A percentile compares a stretch with the other conserved stretches of the same genome.
These are phyloP conservation scores for Oriolus oriolus DNA, from an alignment of 2,113 vertebrate genomes.

Conservation along the genomic window DNA sequence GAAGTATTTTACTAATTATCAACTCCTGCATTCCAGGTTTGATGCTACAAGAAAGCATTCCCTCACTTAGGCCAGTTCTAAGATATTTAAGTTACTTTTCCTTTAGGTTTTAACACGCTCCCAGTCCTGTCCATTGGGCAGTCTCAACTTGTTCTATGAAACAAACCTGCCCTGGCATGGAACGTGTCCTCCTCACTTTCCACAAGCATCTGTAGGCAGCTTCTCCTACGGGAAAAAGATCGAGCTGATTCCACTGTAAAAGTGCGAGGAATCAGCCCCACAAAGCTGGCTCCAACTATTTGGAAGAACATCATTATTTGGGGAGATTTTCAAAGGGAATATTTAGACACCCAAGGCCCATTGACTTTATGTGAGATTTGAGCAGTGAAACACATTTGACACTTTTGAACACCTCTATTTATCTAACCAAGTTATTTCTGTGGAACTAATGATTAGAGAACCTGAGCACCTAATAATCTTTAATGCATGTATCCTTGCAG, in stretches of 20 bases:
- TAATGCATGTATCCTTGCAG: neutral
- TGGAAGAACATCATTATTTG: neutral
- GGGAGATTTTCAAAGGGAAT: constrained; percentile 27
- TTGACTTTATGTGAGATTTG: constrained; percentile 21
- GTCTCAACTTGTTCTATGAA: neutral
- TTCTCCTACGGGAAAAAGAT: neutral
- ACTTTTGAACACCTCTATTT: constrained; percentile 39
- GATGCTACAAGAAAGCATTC: neutral
- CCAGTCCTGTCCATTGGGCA: neutral
- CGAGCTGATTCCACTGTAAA: neutral
- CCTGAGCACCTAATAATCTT: constrained; percentile 22
- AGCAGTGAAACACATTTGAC: constrained; percentile 22
- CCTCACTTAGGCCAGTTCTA: neutral
- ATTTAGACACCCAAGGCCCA: constrained; percentile 13
- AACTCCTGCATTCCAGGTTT: neutral
- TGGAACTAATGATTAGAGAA: constrained; percentile 35
- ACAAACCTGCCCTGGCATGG: neutral
- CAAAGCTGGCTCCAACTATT: neutral
- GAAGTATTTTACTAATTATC: neutral
- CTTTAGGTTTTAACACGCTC: neutral
- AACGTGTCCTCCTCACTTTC: neutral
- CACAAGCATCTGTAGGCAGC: neutral
- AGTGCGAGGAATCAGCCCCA: neutral
- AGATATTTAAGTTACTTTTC: neutral
- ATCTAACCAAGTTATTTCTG: constrained; percentile 29